Base-by-base conservation (phyloP, 2,113 vertebrate species). In the Puntigrus tetrazona region DNA sequence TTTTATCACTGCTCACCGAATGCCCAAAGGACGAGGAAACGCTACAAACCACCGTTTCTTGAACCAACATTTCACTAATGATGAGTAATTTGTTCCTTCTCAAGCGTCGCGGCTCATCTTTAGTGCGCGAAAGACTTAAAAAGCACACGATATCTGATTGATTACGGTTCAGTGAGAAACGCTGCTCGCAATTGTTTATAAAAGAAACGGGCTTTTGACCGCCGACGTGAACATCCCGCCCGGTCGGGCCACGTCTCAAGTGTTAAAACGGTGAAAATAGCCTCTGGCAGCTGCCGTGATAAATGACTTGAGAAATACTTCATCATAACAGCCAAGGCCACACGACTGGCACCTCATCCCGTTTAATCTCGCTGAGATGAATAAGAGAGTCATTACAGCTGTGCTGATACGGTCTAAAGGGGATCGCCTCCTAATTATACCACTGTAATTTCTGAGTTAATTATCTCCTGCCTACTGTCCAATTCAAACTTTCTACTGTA, bases 351-450 rank as follows among this genome's bases (percentile, higher is more conserved):
- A 83, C 85, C 67, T 69, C 76, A 27, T 86, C 61, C 86, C 65
- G 73, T 86, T 82, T 88, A 83, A 91, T 88, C 86, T 89, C 65
- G 59, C 25, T 27, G 72, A 89, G 84, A 89, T 86, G 86, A 89
- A 88, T 86, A 86, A 90, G 85, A 61, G 67, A 88, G 86, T 85
- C 88, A 87, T 88, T 89, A 86, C 78, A 34, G 70, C 69, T 85
- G 72, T 75, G 75, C 83, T 87, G 83, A 87, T 86, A 88, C 72
- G 52, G 83, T 86, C 87, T 81, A 50, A 85, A 70, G 83, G 86
- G 86, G 86, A 87, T 84, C 65, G 47, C 73, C 86, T 86, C 85
- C 86, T 89, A 91, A 89, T 91, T 89, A 89, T 82, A 81, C 78
- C 69, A 78, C 85, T 84, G 83, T 87, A 82, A 87, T 88, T 88